phyloP scores from a whole-genome alignment of 2,888 invertebrate genomes.

The Escarpia spicata region DNA sequence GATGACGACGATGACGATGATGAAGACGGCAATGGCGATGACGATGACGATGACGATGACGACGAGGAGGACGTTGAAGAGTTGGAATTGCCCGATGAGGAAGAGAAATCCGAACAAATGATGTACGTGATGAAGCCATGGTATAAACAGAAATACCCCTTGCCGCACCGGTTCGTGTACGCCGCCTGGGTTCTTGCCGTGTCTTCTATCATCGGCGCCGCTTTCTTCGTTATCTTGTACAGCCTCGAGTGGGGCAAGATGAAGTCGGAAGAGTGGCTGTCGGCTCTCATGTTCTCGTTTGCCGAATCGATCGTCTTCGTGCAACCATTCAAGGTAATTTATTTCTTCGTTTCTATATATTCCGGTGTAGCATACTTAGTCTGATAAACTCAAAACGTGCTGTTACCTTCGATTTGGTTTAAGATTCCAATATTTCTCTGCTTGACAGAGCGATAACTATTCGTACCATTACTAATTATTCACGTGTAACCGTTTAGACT shows the following conservation, averaged over 20 bases:
- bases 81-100: not conserved
- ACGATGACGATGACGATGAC: not conserved
- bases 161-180: slow-evolving; percentile 36
- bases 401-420: too few species aligned
- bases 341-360: not conserved
- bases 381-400: too few species aligned
- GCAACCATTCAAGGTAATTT: slow-evolving; percentile 54
- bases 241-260: slow-evolving; percentile 66
- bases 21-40: not conserved
- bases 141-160: slow-evolving; percentile 21
- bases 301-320: slow-evolving; percentile 51
- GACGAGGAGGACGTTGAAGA: not conserved
- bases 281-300: slow-evolving; percentile 53
- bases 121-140: not conserved
- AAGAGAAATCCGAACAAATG: not conserved
- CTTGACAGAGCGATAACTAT: too few species aligned
- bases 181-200: slow-evolving; percentile 34
- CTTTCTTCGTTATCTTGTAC: slow-evolving; percentile 65
- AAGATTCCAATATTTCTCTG: too few species aligned
- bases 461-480: too few species aligned
- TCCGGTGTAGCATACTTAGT: too few species aligned
- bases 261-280: slow-evolving; percentile 66
- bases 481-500: too few species aligned
- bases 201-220: slow-evolving; percentile 51
- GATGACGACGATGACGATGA: not conserved